Evolutionary conservation across 2,888 invertebrate species (phyloP).

Genomic region (Lymantria dispar): DNA sequence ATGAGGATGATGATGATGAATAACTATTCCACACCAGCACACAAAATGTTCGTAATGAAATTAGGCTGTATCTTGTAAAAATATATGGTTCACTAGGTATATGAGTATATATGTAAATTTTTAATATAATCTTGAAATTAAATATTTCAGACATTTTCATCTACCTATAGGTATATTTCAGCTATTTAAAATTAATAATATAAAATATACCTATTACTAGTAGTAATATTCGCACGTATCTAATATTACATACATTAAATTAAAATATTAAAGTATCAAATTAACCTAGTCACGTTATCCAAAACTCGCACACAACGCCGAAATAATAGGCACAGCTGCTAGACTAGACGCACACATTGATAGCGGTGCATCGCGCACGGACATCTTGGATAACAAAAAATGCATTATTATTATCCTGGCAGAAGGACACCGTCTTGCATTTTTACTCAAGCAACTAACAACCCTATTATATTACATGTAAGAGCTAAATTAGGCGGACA

Average conservation of each 20-base stretch:
- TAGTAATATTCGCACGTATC: no score
- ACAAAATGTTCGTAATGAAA: no score
- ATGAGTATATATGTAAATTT: no score
- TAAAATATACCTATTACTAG: no score
- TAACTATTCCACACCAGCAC: no score
- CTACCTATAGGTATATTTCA: no score
- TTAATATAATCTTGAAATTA: no score
- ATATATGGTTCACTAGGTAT: no score
- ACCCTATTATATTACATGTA: constrained; percentile 29
- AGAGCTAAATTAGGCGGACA: constrained; percentile 26
- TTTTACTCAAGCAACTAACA: constrained; percentile 24
- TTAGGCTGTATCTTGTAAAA: no score
- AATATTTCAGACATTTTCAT: no score
- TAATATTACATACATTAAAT: background rate
- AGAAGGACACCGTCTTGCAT: constrained; percentile 47
- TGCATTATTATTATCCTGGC: constrained; percentile 76
- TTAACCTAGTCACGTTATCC: constrained; percentile 38
- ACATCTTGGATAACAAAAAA: constrained; percentile 74
- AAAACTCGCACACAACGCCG: constrained; percentile 61
- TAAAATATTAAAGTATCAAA: constrained; percentile 46
- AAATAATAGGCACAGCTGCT: constrained; percentile 80
- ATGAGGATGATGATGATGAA: no score
- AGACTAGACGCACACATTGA: constrained; percentile 62
- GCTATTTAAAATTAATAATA: no score
- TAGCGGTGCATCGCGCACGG: constrained; percentile 70